Percentiles rank a stretch among this genome's conserved stretches.
Evolutionary conservation across 2,797 vertebrate genomes (phyloP).

Genomic region (Alca torda): DNA sequence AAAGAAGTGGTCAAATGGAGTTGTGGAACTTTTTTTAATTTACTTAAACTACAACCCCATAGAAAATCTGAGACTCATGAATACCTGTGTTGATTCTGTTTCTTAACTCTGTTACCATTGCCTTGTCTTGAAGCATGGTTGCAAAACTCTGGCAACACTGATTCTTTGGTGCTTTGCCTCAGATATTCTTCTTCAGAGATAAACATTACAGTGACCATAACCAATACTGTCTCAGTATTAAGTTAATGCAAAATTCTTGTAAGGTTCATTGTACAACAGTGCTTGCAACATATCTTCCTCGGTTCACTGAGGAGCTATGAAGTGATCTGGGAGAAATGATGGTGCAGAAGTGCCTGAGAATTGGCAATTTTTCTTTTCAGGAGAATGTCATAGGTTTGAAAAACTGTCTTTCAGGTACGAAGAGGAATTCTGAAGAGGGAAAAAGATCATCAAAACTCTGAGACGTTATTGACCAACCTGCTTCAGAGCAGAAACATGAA

Average conservation of each 20-base stretch:
- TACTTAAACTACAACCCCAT: neutral
- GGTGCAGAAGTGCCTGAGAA: neutral
- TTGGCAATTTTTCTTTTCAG: neutral
- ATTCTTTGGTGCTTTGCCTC: neutral
- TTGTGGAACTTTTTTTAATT: neutral
- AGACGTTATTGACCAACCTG: neutral
- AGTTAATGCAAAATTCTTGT: neutral
- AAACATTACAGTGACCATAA: neutral
- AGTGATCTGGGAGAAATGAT: neutral
- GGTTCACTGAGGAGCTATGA: neutral
- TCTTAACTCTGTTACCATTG: neutral
- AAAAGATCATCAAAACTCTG: neutral
- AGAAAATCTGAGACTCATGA: neutral
- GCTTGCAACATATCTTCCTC: neutral
- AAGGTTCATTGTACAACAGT: neutral
- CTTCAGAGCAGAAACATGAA: neutral
- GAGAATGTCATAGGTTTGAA: neutral
- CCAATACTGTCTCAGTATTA: neutral
- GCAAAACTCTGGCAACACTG: neutral
- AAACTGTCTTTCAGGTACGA: neutral
- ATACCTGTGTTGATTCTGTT: neutral
- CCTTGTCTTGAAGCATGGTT: neutral
- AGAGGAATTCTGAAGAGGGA: neutral
- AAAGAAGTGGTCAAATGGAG: neutral
- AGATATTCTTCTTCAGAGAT: neutral